Conservation (phyloP, 2,113 vertebrate species). For the Pterocles orientalis region DNA sequence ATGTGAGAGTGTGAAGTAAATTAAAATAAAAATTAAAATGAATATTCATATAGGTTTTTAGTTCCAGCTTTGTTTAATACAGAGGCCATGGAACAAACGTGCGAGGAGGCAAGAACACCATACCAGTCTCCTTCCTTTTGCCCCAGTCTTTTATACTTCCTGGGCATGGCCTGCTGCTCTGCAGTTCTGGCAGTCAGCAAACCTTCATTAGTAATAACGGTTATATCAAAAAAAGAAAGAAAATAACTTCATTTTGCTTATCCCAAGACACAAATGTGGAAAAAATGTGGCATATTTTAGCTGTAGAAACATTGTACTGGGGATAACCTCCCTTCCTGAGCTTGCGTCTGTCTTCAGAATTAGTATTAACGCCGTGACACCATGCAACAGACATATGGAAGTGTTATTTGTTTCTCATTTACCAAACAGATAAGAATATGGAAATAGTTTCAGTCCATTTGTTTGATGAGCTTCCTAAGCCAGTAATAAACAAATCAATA, state of each 20-base stretch:
- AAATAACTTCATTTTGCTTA: neutral
- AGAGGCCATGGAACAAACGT: neutral
- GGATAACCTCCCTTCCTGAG: neutral
- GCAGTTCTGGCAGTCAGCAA: neutral
- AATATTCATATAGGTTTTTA: conserved; percentile 40
- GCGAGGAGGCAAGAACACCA: neutral
- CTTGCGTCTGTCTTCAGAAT: conserved; percentile 33
- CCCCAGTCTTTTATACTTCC: neutral
- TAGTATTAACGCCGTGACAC: conserved; percentile 67
- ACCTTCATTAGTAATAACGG: neutral
- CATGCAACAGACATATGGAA: conserved; percentile 74
- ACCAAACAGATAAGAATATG: conserved; percentile 82
- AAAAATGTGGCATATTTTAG: neutral
- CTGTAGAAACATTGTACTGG: neutral
- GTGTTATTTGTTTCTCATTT: conserved; percentile 80
- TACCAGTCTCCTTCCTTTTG: neutral
- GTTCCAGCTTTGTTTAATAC: neutral
- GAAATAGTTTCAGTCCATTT: conserved; percentile 84
- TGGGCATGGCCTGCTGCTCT: neutral
- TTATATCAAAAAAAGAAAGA: neutral
- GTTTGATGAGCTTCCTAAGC: conserved; percentile 83
- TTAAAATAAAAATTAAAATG: conserved; percentile 34
- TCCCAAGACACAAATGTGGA: neutral
- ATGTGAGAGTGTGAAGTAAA: conserved; percentile 5
- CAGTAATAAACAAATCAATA: conserved; percentile 84